phyloP scores from a whole-genome alignment of 2,113 vertebrate species.

The Macquaria ambigua region DNA sequence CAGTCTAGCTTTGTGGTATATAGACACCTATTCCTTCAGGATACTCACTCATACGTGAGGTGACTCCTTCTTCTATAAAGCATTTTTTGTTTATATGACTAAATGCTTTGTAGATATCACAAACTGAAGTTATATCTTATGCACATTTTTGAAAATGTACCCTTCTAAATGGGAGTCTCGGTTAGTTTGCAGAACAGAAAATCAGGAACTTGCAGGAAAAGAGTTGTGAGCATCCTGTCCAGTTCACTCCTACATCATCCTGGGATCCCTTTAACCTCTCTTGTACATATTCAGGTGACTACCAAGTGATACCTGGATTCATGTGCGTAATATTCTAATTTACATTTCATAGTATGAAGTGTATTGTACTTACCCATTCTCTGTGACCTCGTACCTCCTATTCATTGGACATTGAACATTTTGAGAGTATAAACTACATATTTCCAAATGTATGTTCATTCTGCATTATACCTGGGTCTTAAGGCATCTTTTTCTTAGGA shows the following conservation, averaged over 20 bases:
- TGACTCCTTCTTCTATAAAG: not conserved
- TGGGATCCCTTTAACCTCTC: not conserved
- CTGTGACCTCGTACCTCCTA: not conserved
- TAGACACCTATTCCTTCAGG: not conserved
- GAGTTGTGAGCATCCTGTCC: conserved; percentile 46
- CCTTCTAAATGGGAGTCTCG: not conserved
- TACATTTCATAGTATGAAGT: not conserved
- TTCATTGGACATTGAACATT: not conserved
- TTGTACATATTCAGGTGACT: not conserved
- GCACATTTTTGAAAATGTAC: not conserved
- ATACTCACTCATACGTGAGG: not conserved
- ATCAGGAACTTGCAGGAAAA: conserved; percentile 22
- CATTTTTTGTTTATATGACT: not conserved
- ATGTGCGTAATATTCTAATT: not conserved
- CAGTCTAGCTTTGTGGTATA: not conserved
- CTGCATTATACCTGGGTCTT: not conserved
- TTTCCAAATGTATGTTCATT: not conserved
- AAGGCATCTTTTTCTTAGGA: not conserved
- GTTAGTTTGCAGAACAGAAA: conserved; percentile 31
- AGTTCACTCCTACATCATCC: not conserved
- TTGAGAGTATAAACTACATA: not conserved
- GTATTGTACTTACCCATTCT: not conserved
- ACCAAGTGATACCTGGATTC: not conserved
- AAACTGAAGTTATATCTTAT: not conserved
- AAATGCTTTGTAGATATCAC: not conserved